A percentile compares a stretch with the other conserved stretches of the same genome.
phyloP scores from a whole-genome alignment of 1,140 invertebrate species.

The Probaryconus sp. region DNA sequence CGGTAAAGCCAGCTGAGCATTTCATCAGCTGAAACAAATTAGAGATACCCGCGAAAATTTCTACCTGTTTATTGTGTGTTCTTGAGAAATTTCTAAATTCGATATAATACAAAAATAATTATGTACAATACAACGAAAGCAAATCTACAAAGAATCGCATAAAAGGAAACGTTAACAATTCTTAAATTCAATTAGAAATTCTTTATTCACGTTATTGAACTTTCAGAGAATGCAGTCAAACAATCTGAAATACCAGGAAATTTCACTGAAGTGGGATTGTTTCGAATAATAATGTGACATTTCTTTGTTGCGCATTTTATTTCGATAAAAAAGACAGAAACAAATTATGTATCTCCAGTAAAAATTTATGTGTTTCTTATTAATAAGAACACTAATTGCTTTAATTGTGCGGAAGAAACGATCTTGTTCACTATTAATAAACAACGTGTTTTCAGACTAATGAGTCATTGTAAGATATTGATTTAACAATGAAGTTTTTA shows the following conservation, averaged over 20 bases:
- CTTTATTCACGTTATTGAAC: no score
- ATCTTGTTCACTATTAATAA: conserved; percentile 23
- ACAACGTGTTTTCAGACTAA: conserved; percentile 20
- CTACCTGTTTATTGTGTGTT: no score
- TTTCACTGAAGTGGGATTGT: neutral
- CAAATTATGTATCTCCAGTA: conserved; percentile 6
- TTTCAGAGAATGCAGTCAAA: neutral
- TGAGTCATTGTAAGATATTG: neutral
- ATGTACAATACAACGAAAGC: no score
- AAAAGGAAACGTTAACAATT: no score
- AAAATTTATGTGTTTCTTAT: conserved; percentile 44
- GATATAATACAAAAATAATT: no score
- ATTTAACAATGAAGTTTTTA: no score
- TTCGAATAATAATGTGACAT: neutral
- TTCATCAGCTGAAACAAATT: no score
- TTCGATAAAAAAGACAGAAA: neutral
- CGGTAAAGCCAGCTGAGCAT: no score
- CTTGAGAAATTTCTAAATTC: no score
- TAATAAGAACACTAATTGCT: conserved; percentile 48
- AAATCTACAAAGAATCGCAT: no score
- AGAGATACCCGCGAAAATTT: no score
- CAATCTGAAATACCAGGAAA: neutral
- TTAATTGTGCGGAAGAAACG: conserved; percentile 57
- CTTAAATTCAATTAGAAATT: no score
- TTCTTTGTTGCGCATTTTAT: neutral